Evolutionary conservation across 2,113 vertebrate species (phyloP).

Genomic region (Tonatia bakeri): DNA sequence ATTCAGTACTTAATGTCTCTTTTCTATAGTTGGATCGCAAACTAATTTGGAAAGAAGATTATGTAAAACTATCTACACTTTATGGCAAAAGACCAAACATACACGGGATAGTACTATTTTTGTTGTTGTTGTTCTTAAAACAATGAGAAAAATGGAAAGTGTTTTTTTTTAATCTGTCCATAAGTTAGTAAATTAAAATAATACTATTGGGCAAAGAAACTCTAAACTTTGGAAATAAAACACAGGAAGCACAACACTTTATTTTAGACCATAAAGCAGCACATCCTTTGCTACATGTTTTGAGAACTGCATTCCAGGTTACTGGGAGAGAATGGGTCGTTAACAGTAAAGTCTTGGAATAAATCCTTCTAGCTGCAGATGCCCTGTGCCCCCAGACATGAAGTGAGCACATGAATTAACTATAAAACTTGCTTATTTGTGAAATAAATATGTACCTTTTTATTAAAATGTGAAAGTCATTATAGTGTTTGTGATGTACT

Average conservation of each 20-base stretch:
- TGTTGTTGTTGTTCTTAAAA: not conserved
- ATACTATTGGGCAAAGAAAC: not conserved
- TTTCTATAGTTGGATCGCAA: not conserved
- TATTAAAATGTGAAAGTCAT: not conserved
- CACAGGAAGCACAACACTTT: not conserved
- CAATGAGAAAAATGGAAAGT: not conserved
- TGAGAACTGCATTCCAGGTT: constrained; percentile 17
- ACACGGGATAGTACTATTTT: not conserved
- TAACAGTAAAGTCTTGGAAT: constrained; percentile 14
- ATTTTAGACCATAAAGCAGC: not conserved
- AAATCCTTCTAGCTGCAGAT: constrained; percentile 16
- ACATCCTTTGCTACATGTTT: not conserved
- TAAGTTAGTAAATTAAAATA: not conserved
- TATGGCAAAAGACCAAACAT: not conserved
- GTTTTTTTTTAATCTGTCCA: not conserved
- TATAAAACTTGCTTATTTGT: not conserved
- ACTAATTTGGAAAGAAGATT: not conserved
- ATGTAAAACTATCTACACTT: not conserved
- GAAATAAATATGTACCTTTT: not conserved
- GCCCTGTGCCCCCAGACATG: not conserved
- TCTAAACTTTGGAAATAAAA: constrained; percentile 29
- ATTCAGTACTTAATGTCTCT: not conserved
- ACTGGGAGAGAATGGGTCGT: constrained; percentile 16
- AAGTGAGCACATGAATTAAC: not conserved
- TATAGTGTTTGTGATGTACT: not conserved